These are phyloP conservation scores for mouse (Mus musculus) DNA, from an alignment of 2,113 vertebrate species.

Conservation along the genomic window GRCm39 chr6:24839001-24839500, in stretches of 20 bases:
- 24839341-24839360: neutral
- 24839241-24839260: neutral
- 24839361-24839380: neutral
- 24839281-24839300: too few relatives aligned
- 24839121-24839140: neutral
- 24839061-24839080: neutral
- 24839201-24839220: neutral
- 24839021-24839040: neutral
- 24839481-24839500: neutral
- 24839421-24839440: neutral
- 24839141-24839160: too few relatives aligned
- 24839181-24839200: neutral
- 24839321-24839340: neutral
- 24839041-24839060: neutral
- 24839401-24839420: neutral
- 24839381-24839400: neutral
- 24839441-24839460: neutral
- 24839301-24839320: neutral
- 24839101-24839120: neutral
- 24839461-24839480: neutral
- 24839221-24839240: neutral
- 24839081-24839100: neutral
- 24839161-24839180: neutral
- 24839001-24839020: neutral
- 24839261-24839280: too few relatives aligned